Evolutionary conservation across 2,113 vertebrate species (phyloP).

Genomic region (Psilopogon haemacephalus): DNA sequence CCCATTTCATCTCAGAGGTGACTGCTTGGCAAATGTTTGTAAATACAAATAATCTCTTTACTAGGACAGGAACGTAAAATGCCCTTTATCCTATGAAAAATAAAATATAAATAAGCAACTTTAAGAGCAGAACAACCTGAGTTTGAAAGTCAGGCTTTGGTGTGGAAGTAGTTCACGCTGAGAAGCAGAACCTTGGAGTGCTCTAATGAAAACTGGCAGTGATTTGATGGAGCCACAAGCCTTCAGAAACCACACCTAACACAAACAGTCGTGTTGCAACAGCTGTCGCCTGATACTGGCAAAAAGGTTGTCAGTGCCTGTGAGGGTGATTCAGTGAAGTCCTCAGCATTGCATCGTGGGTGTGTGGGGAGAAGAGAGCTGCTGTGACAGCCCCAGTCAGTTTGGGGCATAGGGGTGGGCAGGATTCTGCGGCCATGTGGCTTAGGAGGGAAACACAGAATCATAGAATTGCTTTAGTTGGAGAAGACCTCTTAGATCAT

Average conservation of each 20-base stretch:
- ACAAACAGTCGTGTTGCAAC: background rate
- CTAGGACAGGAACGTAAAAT: background rate
- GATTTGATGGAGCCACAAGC: conserved; percentile 10
- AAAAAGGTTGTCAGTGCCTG: background rate
- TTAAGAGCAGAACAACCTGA: conserved; percentile 41
- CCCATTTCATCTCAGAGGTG: background rate
- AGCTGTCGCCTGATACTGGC: background rate
- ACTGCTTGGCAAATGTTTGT: background rate
- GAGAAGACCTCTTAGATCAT: too few species aligned
- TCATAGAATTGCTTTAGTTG: too few species aligned
- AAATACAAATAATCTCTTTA: background rate
- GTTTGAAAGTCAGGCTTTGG: conserved; percentile 48
- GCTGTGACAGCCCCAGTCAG: rapidly evolving
- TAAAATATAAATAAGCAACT: background rate
- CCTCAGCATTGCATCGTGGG: background rate
- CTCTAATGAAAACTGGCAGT: conserved; percentile 21
- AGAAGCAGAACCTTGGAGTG: conserved; percentile 1
- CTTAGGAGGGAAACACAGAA: background rate
- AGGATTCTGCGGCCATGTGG: background rate
- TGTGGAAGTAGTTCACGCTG: background rate
- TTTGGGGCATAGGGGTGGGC: background rate
- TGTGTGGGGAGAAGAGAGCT: rapidly evolving
- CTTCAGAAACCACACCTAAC: background rate
- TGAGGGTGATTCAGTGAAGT: background rate
- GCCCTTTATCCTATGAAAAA: background rate